These are phyloP conservation scores for Pelobates cultripes DNA, from an alignment of 2,797 vertebrate species.

Conservation along the genomic window DNA sequence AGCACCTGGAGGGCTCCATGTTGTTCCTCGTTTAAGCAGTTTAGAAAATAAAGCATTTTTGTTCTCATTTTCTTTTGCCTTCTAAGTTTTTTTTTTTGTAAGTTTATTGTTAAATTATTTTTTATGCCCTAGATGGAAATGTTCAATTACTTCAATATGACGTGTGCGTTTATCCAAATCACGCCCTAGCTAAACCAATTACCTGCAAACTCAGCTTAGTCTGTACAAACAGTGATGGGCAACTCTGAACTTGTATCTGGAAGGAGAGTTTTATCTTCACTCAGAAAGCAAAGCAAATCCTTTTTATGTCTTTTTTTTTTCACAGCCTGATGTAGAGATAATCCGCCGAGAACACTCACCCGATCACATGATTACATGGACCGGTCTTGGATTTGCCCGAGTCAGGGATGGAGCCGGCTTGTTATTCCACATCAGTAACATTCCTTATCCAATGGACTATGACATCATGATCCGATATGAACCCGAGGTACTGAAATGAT, in stretches of 20 bases:
- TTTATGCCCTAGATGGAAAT: neutral
- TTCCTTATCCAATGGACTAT: slow-evolving; percentile 87
- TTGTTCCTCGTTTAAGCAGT: too few species aligned
- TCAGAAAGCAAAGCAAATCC: neutral
- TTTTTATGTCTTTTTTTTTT: slow-evolving; percentile 13
- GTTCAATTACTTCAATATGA: neutral
- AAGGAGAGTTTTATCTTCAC: neutral
- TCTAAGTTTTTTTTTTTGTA: neutral
- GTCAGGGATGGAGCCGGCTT: slow-evolving; percentile 85
- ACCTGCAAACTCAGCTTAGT: slow-evolving; percentile 21
- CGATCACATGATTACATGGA: slow-evolving; percentile 79
- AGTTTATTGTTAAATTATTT: neutral
- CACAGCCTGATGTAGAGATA: slow-evolving; percentile 75
- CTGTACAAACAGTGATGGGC: slow-evolving; percentile 18
- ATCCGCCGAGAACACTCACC: slow-evolving; percentile 65
- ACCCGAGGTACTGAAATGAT: slow-evolving; percentile 74
- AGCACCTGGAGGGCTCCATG: too few species aligned
- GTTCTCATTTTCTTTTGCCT: too few species aligned
- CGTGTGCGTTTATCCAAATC: neutral
- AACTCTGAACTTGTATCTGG: slow-evolving; percentile 9
- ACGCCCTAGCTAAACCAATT: slow-evolving; percentile 23
- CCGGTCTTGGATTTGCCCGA: slow-evolving; percentile 79
- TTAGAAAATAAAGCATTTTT: neutral
- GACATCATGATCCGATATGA: slow-evolving; percentile 86
- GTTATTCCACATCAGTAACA: slow-evolving; percentile 77